A percentile compares a stretch with the other conserved stretches of the same genome.
Evolutionary conservation across 1,140 invertebrate species (phyloP).

Genomic region (Caenorhabditis elegans): DNA sequence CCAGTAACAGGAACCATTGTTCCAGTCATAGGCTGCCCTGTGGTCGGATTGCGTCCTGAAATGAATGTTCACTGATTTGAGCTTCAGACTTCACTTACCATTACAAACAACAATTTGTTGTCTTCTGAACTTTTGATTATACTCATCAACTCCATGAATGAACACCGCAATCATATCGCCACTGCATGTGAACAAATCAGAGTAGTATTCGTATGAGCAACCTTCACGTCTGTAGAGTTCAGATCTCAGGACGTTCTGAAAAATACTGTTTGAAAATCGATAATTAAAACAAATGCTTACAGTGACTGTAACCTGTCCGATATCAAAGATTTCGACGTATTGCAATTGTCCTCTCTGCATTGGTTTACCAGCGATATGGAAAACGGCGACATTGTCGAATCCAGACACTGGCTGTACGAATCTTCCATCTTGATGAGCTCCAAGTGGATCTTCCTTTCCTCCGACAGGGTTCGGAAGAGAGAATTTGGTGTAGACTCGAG

Average conservation of each 20-base stretch:
- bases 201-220: conserved; percentile 48
- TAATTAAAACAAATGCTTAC: neutral
- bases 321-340: conserved; percentile 41
- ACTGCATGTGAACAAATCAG: conserved; percentile 43
- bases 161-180: conserved; percentile 25
- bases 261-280: no score
- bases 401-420: neutral
- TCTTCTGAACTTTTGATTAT: conserved; percentile 42
- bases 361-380: conserved; percentile 19
- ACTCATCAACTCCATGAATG: conserved; percentile 45
- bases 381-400: conserved; percentile 9
- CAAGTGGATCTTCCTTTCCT: neutral
- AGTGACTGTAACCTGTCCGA: neutral
- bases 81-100: neutral
- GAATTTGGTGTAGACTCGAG: conserved; percentile 39
- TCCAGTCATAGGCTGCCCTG: neutral
- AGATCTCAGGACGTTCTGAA: conserved; percentile 32
- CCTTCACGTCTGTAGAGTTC: conserved; percentile 34
- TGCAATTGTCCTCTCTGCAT: neutral
- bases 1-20: neutral
- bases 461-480: neutral
- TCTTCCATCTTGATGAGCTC: conserved; percentile 36
- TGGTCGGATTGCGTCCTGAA: neutral
- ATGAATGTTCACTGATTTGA: no score
- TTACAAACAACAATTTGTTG: conserved; percentile 32